phyloP scores from a whole-genome alignment of 2,888 invertebrate genomes.

The Cabera pusaria region DNA sequence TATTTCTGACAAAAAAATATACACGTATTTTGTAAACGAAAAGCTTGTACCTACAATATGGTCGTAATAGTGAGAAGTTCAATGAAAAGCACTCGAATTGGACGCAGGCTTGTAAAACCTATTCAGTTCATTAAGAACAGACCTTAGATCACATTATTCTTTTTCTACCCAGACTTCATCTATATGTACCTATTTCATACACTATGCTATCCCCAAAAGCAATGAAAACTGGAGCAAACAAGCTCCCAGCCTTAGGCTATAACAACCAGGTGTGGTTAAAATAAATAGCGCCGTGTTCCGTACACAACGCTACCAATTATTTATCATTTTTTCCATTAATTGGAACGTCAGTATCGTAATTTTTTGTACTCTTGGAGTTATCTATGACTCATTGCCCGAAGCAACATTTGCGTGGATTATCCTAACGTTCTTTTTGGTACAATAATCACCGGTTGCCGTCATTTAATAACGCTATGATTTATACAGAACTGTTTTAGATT shows the following conservation, averaged over 20 bases:
- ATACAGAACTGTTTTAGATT: conserved; percentile 49
- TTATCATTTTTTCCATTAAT: conserved; percentile 50
- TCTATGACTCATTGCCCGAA: conserved; percentile 44
- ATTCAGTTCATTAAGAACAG: no score
- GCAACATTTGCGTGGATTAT: conserved; percentile 38
- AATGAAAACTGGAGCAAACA: conserved; percentile 21
- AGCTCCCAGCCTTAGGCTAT: conserved; percentile 35
- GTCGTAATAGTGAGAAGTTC: no score
- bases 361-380: conserved; percentile 44
- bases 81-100: no score
- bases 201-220: conserved; percentile 25
- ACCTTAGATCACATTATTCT: no score
- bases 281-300: conserved; percentile 56
- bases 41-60: no score
- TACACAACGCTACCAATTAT: conserved; percentile 58
- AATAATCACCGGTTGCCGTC: conserved; percentile 44
- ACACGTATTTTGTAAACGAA: no score
- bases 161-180: no score
- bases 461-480: conserved; percentile 46
- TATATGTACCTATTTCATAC: conserved; percentile 20
- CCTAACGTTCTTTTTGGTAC: conserved; percentile 41
- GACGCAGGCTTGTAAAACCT: no score
- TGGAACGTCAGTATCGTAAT: conserved; percentile 53
- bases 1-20: no score
- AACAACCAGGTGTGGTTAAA: conserved; percentile 59